Conservation (phyloP, 2,797 vertebrate genomes). For the Paguma larvata region DNA sequence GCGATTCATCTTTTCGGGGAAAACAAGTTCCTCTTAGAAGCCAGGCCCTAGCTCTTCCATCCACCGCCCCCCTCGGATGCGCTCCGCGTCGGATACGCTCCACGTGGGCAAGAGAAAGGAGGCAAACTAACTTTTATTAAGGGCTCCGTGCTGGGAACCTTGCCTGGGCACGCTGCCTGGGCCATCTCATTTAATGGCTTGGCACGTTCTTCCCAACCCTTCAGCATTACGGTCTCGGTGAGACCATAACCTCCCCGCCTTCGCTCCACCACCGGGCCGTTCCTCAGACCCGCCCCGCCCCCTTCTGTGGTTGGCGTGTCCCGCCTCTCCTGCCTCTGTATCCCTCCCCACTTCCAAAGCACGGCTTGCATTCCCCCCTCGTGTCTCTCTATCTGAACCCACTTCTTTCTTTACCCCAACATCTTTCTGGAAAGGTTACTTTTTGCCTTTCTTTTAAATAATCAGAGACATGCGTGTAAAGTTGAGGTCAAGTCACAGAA, state of each 20-base stretch:
- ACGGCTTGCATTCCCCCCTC: fast-evolving
- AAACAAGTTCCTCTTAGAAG: neutral
- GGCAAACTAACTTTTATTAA: neutral
- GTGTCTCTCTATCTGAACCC: neutral
- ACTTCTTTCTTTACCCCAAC: too few species aligned
- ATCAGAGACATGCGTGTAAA: fast-evolving
- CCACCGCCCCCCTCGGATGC: neutral
- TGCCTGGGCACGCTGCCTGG: neutral
- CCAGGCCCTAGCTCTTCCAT: neutral
- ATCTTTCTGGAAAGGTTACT: neutral
- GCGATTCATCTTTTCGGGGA: fast-evolving
- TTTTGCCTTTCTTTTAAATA: neutral
- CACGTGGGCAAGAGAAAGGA: neutral
- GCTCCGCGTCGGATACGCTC: fast-evolving
- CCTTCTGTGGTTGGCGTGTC: too few species aligned
- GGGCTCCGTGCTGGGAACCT: neutral
- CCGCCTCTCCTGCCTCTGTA: fast-evolving
- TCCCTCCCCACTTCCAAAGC: neutral
- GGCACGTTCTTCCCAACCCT: neutral
- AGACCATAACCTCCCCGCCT: neutral
- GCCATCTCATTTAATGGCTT: neutral
- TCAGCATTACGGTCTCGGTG: fast-evolving
- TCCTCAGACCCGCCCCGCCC: fast-evolving
- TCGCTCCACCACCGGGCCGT: fast-evolving
- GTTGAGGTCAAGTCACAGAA: neutral